Percentiles rank a stretch among this genome's conserved stretches.
phyloP scores from a whole-genome alignment of 2,888 invertebrate genomes.

The Pseudoips prasinana region DNA sequence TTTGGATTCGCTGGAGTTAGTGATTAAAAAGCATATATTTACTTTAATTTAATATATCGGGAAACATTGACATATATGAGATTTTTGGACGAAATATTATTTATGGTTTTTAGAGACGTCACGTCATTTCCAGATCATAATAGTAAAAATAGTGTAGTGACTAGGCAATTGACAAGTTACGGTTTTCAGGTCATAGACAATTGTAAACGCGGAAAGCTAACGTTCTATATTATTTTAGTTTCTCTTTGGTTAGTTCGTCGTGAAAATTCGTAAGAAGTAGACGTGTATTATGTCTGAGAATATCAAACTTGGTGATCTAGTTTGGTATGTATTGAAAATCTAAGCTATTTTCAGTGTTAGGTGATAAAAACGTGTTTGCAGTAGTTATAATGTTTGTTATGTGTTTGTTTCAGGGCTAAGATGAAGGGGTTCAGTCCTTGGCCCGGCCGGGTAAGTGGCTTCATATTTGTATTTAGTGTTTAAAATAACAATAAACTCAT shows the following conservation, averaged over 20 bases:
- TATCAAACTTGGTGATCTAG: conserved; percentile 79
- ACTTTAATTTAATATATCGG: too few species aligned
- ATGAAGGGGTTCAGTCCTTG: conserved; percentile 98
- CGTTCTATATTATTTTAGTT: conserved; percentile 32
- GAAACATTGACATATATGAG: too few species aligned
- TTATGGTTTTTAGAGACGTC: too few species aligned
- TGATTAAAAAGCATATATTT: too few species aligned
- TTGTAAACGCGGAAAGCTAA: conserved; percentile 33
- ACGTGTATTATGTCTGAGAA: conserved; percentile 67
- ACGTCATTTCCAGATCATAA: too few species aligned
- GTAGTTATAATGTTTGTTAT: conserved; percentile 27
- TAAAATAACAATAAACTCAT: conserved; percentile 12
- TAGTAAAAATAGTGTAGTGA: too few species aligned
- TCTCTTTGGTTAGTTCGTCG: conserved; percentile 71
- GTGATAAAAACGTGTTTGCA: conserved; percentile 53
- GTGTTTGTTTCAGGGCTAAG: conserved; percentile 92
- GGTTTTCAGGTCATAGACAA: conserved; percentile 45
- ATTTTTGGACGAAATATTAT: too few species aligned
- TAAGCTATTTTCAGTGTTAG: conserved; percentile 32
- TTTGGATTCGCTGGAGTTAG: too few species aligned
- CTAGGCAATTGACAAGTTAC: conserved; percentile 7
- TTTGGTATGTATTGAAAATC: conserved; percentile 69
- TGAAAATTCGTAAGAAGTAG: conserved; percentile 50
- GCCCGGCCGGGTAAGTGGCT: conserved; percentile 96
- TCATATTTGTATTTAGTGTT: conserved; percentile 39